Base-by-base conservation (phyloP, 2,888 invertebrate genomes). In the Pandemis cinnamomeana region DNA sequence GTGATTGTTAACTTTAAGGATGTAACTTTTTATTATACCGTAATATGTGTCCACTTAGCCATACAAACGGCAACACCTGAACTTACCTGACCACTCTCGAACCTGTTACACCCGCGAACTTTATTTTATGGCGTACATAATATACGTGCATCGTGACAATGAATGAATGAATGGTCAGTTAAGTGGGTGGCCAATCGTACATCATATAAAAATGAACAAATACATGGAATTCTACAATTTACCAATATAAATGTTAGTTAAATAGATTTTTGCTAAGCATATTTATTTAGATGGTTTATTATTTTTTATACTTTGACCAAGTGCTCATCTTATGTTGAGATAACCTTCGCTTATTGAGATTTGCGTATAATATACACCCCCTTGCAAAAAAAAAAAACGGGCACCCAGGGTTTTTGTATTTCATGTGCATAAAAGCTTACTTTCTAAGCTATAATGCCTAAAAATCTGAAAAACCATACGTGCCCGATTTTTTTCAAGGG, bases 21-120 rank as follows among this genome's bases (percentile, higher is more conserved):
- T 74, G 55, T 71, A 74, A 71, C 74, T 67, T 73, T 55, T 73
- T 74, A 74, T 74, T 74, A 67, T 71, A 66, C 74, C 70, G 67
- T 71, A 71, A 61, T 74, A 71, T 62, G 70, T 71, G 71, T 61
- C 67, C 71, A 74, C 67, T 74, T 71, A 66, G 69, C 66, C 60
- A 53, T 70, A 68, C 68, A 72, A 55, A 55, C 7, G 55, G 55
- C 55, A 55, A 55, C 20, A 55, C 55, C 55, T 15, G 0, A 20
- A n/a, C 8, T 20, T 15, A 20, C 8, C 15, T 55, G 55, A n/a
- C 55, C 20, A n/a, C 55, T 13, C 20, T 15, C 5, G 6, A 15
- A 15, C 53, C 53, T 68, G 55, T 44, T 3, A 36, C 27, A 20
- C 20, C 20, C 20, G 20, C 20, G 20, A 20, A 20, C 20, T 20